Evolutionary conservation across 2,797 vertebrate species (phyloP).

Genomic region (Hozukius guyotensis): DNA sequence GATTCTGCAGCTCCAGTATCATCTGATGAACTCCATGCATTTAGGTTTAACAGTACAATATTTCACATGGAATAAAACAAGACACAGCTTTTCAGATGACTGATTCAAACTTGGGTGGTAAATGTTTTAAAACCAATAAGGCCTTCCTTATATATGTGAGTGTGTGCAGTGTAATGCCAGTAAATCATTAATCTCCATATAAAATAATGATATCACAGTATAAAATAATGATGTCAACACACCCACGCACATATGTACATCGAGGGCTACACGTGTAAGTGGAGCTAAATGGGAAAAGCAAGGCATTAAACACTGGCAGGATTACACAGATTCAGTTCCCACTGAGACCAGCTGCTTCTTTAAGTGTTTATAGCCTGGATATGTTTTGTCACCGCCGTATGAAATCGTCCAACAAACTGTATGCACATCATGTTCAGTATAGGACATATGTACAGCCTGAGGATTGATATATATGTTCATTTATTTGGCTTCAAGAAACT

Average conservation of each 20-base stretch:
- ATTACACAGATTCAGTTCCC: conserved; percentile 23
- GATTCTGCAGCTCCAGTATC: neutral
- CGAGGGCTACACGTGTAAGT: neutral
- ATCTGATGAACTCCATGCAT: neutral
- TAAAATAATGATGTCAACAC: conserved; percentile 34
- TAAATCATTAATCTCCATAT: conserved; percentile 34
- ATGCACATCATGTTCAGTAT: neutral
- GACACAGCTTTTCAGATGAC: neutral
- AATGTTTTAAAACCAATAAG: neutral
- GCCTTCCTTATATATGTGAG: neutral
- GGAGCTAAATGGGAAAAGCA: conserved; percentile 12
- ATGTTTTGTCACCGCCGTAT: neutral
- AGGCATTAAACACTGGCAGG: conserved; percentile 11
- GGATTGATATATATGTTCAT: neutral
- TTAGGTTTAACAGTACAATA: too few species aligned
- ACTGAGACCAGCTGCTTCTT: conserved; percentile 21
- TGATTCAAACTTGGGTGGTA: neutral
- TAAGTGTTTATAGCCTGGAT: neutral
- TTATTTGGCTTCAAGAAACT: neutral
- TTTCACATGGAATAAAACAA: neutral
- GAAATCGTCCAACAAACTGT: neutral
- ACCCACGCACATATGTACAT: neutral
- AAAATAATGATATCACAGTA: conserved; percentile 27
- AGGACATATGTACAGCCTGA: neutral
- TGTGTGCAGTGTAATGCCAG: neutral